phyloP scores from a whole-genome alignment of 1,140 invertebrate species.

The Portunus trituberculatus region DNA sequence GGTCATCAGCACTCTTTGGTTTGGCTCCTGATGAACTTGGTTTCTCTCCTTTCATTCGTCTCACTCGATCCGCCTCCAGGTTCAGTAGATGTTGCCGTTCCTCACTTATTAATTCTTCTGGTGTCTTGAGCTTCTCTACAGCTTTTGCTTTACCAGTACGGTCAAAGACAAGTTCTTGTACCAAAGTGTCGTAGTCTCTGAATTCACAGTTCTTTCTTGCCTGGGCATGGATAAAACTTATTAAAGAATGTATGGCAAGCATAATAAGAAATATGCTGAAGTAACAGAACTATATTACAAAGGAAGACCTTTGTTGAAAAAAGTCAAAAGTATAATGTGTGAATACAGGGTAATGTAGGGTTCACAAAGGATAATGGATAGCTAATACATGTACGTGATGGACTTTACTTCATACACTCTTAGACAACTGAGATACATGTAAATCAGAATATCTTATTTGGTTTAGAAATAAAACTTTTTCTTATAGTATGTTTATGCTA shows the following conservation, averaged over 20 bases:
- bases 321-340: too few relatives aligned
- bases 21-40: neutral
- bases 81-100: conserved; percentile 57
- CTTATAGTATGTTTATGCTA: too few relatives aligned
- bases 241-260: neutral
- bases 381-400: too few relatives aligned
- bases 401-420: too few relatives aligned
- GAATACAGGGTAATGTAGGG: too few relatives aligned
- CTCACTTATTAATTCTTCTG: conserved; percentile 72
- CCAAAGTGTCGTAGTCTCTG: conserved; percentile 67
- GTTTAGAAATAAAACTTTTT: too few relatives aligned
- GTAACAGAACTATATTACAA: too few relatives aligned
- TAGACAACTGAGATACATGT: too few relatives aligned
- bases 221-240: conserved; percentile 15
- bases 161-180: conserved; percentile 66
- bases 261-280: too few relatives aligned
- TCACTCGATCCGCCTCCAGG: conserved; percentile 71
- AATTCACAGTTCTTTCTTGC: conserved; percentile 69
- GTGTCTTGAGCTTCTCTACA: conserved; percentile 73
- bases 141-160: conserved; percentile 71
- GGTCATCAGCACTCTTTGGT: conserved; percentile 75
- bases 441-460: too few relatives aligned
- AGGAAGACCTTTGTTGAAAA: too few relatives aligned
- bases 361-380: too few relatives aligned
- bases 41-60: conserved; percentile 75